phyloP scores from a whole-genome alignment of 2,113 vertebrate genomes.

The Lichenostomus cassidix region DNA sequence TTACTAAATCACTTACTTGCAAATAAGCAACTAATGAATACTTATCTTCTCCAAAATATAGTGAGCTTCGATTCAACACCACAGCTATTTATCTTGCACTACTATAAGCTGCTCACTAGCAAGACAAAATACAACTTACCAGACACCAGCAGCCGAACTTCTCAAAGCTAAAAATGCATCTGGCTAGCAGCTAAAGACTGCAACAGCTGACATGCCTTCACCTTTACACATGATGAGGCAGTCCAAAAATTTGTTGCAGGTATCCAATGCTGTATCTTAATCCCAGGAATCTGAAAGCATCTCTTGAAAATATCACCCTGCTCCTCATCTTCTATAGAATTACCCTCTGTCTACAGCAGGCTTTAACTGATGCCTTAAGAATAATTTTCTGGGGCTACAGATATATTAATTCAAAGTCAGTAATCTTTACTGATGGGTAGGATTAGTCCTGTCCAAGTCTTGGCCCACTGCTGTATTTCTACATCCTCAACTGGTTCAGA shows the following conservation, averaged over 20 bases:
- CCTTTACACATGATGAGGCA: not conserved
- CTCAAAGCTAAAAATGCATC: not conserved
- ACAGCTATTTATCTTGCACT: not conserved
- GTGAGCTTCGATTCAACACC: not conserved
- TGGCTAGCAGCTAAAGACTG: not conserved
- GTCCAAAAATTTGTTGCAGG: not conserved
- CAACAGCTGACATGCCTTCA: not conserved
- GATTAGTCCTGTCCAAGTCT: not conserved
- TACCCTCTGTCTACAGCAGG: not conserved
- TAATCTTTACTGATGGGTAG: not conserved
- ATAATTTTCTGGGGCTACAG: not conserved
- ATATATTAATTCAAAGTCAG: not conserved
- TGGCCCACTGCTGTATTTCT: not conserved
- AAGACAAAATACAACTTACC: not conserved
- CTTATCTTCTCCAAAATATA: not conserved
- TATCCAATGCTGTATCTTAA: not conserved
- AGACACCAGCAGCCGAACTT: not conserved
- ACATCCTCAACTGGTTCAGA: not conserved
- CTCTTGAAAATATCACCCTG: not conserved
- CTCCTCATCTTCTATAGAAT: not conserved
- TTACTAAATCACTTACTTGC: not conserved
- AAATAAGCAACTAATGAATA: not conserved
- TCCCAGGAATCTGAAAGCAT: not conserved
- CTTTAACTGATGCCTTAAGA: not conserved
- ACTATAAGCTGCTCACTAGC: not conserved